A percentile compares a stretch with the other conserved stretches of the same genome.
These are phyloP conservation scores for Nycticryphes semicollaris DNA, from an alignment of 2,113 vertebrate species.

Conservation along the genomic window DNA sequence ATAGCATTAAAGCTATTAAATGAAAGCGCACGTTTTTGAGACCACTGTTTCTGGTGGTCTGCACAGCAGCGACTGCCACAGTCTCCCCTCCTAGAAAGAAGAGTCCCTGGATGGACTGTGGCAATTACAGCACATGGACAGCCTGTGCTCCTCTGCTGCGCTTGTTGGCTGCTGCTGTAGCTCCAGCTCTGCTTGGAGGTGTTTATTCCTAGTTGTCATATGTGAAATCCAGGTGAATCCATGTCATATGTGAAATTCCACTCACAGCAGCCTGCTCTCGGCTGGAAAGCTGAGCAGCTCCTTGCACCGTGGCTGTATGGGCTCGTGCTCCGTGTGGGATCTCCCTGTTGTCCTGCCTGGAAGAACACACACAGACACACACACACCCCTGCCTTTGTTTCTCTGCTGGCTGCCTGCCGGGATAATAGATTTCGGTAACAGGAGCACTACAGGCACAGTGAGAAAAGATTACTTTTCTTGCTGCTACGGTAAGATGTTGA, in stretches of 20 bases:
- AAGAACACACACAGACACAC: not conserved
- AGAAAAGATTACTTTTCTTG: not conserved
- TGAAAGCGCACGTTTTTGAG: not conserved
- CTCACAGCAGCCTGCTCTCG: not conserved
- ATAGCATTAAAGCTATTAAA: not conserved
- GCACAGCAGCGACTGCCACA: not conserved
- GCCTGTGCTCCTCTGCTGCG: not conserved
- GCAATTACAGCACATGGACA: fast-evolving
- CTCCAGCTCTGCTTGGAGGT: not conserved
- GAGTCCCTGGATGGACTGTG: not conserved
- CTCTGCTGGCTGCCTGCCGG: not conserved
- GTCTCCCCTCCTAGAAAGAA: not conserved
- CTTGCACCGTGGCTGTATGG: fast-evolving
- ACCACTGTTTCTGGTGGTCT: not conserved
- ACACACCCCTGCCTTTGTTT: not conserved
- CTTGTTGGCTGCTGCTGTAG: not conserved
- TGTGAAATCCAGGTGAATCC: fast-evolving
- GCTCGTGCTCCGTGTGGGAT: not conserved
- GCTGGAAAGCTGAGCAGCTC: not conserved
- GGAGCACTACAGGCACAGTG: not conserved
- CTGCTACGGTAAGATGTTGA: not conserved
- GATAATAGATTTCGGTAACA: not conserved
- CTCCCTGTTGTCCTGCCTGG: fast-evolving
- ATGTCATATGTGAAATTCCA: not conserved
- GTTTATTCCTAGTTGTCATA: not conserved